phyloP scores from a whole-genome alignment of 2,113 vertebrate species.

The Petroica traversi region DNA sequence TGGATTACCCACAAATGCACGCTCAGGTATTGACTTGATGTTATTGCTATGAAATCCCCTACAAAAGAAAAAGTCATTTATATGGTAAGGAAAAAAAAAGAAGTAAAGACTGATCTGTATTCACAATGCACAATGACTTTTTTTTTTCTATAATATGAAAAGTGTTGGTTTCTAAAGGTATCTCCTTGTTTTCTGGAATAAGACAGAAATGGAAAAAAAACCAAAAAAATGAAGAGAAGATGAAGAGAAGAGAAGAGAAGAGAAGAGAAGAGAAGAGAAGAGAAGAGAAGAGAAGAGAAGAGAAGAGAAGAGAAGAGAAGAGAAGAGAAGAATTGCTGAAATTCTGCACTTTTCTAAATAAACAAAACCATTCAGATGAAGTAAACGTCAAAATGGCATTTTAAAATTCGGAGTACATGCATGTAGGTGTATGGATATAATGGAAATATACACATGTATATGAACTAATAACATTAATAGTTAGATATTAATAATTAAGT shows the following conservation, averaged over 20 bases:
- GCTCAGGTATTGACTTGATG: slow-evolving; percentile 90
- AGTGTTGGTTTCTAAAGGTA: neutral
- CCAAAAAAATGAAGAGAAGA: too few species aligned
- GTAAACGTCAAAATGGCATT: neutral
- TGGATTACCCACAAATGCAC: slow-evolving; percentile 89
- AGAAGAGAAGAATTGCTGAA: neutral
- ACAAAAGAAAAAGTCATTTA: slow-evolving; percentile 12
- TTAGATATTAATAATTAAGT: neutral
- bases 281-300: neutral
- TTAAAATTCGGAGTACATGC: neutral
- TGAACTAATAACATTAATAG: neutral
- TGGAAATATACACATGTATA: neutral
- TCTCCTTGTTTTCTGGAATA: neutral
- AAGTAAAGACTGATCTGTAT: too few species aligned
- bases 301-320: neutral
- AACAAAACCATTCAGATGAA: neutral
- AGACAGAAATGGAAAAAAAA: neutral
- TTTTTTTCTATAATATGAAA: neutral
- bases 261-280: neutral
- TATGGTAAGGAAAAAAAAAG: neutral
- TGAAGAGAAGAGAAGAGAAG: neutral
- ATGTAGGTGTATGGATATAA: neutral
- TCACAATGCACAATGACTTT: neutral
- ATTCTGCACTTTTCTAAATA: neutral
- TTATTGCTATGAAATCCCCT: slow-evolving; percentile 94